phyloP scores from a whole-genome alignment of 2,888 invertebrate genomes.

The Eristalinus sepulchralis region DNA sequence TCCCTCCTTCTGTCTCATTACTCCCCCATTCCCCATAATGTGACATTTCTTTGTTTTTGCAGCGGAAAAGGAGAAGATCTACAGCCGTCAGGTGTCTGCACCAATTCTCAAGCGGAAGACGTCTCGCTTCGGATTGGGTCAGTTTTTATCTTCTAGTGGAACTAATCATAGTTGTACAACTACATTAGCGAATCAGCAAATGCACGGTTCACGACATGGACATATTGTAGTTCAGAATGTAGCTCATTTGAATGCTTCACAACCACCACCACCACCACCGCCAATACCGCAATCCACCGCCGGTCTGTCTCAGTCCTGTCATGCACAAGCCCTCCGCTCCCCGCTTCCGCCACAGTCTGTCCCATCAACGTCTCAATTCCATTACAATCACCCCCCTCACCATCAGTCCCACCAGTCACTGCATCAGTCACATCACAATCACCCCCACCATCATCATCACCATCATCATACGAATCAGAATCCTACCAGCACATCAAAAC shows the following conservation, averaged over 20 bases:
- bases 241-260: slow-evolving; percentile 68
- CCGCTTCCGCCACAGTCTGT: slow-evolving; percentile 58
- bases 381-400: slow-evolving; percentile 54
- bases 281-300: slow-evolving; percentile 36
- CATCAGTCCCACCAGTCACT: neutral
- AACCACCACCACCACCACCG: slow-evolving; percentile 66
- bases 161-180: slow-evolving; percentile 78
- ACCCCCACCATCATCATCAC: slow-evolving; percentile 55
- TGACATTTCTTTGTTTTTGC: slow-evolving; percentile 25
- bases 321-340: slow-evolving; percentile 54
- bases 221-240: slow-evolving; percentile 68
- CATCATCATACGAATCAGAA: slow-evolving; percentile 55
- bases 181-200: slow-evolving; percentile 75
- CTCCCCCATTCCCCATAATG: neutral
- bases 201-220: slow-evolving; percentile 75
- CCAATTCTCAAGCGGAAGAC: slow-evolving; percentile 97
- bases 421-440: slow-evolving; percentile 47
- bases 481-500: slow-evolving; percentile 52
- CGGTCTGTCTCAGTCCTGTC: slow-evolving; percentile 38
- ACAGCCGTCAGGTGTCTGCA: slow-evolving; percentile 95
- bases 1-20: neutral
- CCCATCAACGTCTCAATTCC: slow-evolving; percentile 54
- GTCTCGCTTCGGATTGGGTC: slow-evolving; percentile 94
- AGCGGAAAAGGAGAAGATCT: slow-evolving; percentile 91
- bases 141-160: slow-evolving; percentile 85